Conservation (phyloP, 2,797 vertebrate genomes). For the Enteromius argenteus region DNA sequence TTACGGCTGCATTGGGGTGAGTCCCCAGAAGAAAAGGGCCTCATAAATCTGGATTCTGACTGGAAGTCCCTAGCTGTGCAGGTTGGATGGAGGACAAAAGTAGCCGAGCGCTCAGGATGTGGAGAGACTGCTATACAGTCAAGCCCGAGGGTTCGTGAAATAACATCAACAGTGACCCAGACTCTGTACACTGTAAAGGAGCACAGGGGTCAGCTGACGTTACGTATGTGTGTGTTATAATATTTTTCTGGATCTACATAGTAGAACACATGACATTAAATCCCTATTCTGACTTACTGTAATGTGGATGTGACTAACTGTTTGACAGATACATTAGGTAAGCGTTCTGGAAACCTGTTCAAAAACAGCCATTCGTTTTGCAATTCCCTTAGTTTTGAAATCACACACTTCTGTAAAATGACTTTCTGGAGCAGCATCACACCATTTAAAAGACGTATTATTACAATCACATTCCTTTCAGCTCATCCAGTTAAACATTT, state of each 20-base stretch:
- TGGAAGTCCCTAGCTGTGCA: constrained; percentile 84
- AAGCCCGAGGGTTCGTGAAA: constrained; percentile 81
- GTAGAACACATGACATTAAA: neutral
- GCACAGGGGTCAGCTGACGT: constrained; percentile 42
- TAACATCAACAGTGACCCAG: constrained; percentile 83
- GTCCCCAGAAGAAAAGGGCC: constrained; percentile 77
- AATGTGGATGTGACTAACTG: neutral
- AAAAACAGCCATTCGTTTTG: neutral
- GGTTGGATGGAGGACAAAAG: constrained; percentile 87
- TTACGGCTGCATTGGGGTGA: constrained; percentile 81
- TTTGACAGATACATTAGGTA: neutral
- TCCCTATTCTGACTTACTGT: neutral
- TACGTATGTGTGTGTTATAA: constrained; percentile 38
- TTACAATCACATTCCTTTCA: constrained; percentile 2
- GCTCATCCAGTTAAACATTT: neutral
- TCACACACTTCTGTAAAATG: neutral
- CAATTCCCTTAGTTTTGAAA: neutral
- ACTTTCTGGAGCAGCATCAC: neutral
- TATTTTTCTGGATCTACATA: constrained; percentile 11
- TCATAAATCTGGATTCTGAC: constrained; percentile 88
- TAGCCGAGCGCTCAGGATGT: constrained; percentile 85
- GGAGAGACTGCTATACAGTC: constrained; percentile 77
- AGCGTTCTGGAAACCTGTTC: neutral
- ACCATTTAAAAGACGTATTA: neutral
- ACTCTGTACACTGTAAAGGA: constrained; percentile 43